Evolutionary conservation across 2,797 vertebrate species (phyloP).

Genomic region (Gallinago solitaria): DNA sequence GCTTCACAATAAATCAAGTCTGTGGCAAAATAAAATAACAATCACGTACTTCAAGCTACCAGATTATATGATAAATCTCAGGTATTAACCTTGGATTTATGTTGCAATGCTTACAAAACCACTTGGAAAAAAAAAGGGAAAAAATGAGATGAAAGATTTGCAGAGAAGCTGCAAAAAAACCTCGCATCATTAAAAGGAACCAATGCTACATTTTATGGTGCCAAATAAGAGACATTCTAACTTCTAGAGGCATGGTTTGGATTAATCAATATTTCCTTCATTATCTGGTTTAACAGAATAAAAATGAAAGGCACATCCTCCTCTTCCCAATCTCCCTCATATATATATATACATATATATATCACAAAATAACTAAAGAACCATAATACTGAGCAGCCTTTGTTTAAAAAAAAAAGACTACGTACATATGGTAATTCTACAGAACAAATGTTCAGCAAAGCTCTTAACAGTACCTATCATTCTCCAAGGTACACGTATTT

Average conservation of each 20-base stretch:
- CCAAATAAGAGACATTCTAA: not conserved
- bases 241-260: not conserved
- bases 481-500: not conserved
- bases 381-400: not conserved
- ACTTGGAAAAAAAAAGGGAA: not conserved
- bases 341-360: too few relatives aligned
- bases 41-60: constrained; percentile 40
- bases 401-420: not conserved
- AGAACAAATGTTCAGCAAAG: not conserved
- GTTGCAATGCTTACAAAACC: constrained; percentile 5
- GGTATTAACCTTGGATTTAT: constrained; percentile 54
- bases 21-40: constrained; percentile 46
- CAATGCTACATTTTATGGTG: not conserved
- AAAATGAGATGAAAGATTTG: not conserved
- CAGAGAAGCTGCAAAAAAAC: not conserved
- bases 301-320: not conserved
- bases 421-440: not conserved
- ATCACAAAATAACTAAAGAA: not conserved
- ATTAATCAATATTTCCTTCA: not conserved
- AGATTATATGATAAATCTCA: constrained; percentile 51
- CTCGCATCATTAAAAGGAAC: not conserved
- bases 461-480: not conserved
- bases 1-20: constrained; percentile 40
- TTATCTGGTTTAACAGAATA: not conserved
- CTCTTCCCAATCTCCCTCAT: not conserved